Conservation (phyloP, 92 coral and sea anemone genomes). For the Palythoa grandiflora region DNA sequence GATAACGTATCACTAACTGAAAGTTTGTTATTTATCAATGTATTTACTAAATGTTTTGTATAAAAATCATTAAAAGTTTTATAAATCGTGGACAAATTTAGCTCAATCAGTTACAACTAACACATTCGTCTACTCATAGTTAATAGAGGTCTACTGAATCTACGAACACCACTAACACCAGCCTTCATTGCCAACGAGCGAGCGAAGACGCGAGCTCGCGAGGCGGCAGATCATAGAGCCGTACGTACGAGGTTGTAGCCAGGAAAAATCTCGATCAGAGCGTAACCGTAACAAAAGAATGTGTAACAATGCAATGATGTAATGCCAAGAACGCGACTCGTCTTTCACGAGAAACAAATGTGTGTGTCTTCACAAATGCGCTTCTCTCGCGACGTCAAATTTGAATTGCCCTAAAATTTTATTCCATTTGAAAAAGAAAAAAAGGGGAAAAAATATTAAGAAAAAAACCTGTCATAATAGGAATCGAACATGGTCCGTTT, state of each 20-base stretch:
- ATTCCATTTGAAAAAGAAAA: neutral
- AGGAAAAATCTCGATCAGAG: too few relatives aligned
- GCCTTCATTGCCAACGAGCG: neutral
- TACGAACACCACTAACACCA: neutral
- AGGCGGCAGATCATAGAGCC: too few relatives aligned
- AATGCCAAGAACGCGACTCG: too few relatives aligned
- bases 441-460: neutral
- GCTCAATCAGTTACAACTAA: neutral
- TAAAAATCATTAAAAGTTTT: neutral
- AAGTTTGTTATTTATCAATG: neutral
- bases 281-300: too few relatives aligned
- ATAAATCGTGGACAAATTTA: neutral
- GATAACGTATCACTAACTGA: neutral
- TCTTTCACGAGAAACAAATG: too few relatives aligned
- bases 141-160: neutral
- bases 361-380: too few relatives aligned
- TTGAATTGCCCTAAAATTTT: too few relatives aligned
- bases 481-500: constrained; percentile 1
- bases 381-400: too few relatives aligned
- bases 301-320: too few relatives aligned
- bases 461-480: neutral
- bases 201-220: too few relatives aligned
- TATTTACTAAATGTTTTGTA: neutral
- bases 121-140: neutral
- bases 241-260: too few relatives aligned